Evolutionary conservation across 2,888 invertebrate genomes (phyloP).

Genomic region (Xylocampa areola): DNA sequence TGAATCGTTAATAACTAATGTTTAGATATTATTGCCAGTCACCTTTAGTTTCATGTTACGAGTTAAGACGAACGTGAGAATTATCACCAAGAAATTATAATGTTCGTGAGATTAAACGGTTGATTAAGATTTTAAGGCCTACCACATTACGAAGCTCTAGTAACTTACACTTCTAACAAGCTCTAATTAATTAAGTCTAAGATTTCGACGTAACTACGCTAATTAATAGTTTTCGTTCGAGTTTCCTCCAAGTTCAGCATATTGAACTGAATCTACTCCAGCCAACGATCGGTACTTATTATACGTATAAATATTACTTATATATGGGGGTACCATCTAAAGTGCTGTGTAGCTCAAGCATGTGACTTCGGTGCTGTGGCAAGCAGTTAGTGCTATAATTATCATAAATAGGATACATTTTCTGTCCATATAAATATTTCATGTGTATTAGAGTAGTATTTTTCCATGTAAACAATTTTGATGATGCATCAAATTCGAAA

Average conservation of each 20-base stretch:
- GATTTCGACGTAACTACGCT: conserved; percentile 28
- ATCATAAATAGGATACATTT: conserved; percentile 74
- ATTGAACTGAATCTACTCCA: conserved; percentile 51
- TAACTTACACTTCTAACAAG: conserved; percentile 50
- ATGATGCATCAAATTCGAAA: no score
- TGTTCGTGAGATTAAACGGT: conserved; percentile 35
- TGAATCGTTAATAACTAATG: conserved; percentile 58
- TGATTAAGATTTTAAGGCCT: conserved; percentile 40
- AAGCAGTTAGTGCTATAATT: conserved; percentile 84
- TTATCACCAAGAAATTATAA: conserved; percentile 44
- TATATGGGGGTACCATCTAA: conserved; percentile 56
- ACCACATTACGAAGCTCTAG: conserved; percentile 56
- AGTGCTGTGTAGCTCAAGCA: conserved; percentile 78
- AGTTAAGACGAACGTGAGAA: conserved; percentile 55
- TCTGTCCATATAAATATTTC: conserved; percentile 27
- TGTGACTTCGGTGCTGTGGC: conserved; percentile 78
- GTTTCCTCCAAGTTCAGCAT: conserved; percentile 44
- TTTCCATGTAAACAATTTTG: neutral
- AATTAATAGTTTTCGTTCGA: conserved; percentile 35
- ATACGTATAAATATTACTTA: conserved; percentile 50
- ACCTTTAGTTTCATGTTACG: conserved; percentile 71
- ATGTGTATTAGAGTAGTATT: neutral
- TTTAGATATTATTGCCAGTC: conserved; percentile 77
- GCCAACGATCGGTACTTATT: conserved; percentile 49
- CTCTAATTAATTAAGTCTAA: conserved; percentile 45